Evolutionary conservation across 2,888 invertebrate genomes (phyloP), one percentile per base, ranked within the genome.

Genomic region (Andrena hattorfiana): DNA sequence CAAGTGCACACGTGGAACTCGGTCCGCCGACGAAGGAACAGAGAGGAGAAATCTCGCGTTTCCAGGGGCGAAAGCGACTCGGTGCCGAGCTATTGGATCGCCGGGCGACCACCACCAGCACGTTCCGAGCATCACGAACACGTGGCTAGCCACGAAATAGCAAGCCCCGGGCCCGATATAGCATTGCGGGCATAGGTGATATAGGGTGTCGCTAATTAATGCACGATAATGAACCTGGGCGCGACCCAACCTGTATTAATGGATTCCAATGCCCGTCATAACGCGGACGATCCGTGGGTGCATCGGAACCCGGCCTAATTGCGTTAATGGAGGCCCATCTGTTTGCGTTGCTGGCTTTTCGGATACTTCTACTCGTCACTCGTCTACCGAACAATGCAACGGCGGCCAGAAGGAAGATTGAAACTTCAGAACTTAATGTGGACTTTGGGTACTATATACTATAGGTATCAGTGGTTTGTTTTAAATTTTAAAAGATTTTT

Each of bases 161-260:
- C 87, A 83, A 88, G 80, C 86, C 78, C 51, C 49, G 42, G 42
- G 42, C 76, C 64, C 87, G 89, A 88, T 42, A 42, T 88, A 86
- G 82, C 86, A 87, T 84, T 86, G 85, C 85, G 77, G 79, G 78
- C 83, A 80, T 84, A 77, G 83, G 87, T 89, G 90, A 90, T 91
- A 90, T 89, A 91, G 89, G 87, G 86, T 90, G 88, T 90, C 88
- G 90, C 90, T 92, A 92, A 92, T 92, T 92, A 92, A 92, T 92
- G 90, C 89, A 91, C 91, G 90, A 90, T 92, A 92, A 92, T 92
- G 92, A 92, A 92, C 91, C 90, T 84, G 89, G 86, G 89, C 89
- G 87, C 81, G 87, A 87, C 86, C 88, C 86, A 89, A 87, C 83
- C 89, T 85, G 88, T 90, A 91, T 91, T 92, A 92, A 92, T 92